Evolutionary conservation across 1,140 invertebrate genomes (phyloP), one percentile per base, ranked within the genome.

Genomic region (Gryon sp.): DNA sequence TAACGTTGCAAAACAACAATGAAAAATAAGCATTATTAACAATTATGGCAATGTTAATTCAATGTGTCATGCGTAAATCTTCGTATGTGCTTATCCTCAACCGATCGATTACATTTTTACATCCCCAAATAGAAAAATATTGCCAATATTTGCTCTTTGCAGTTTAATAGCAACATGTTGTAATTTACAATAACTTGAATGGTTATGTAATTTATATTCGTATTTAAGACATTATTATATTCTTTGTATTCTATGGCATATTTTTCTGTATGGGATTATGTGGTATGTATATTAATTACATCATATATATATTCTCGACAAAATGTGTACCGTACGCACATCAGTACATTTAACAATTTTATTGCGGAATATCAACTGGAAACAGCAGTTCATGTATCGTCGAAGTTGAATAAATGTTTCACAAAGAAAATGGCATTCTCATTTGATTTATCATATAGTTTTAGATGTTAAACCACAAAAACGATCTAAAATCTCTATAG

Each of bases 351-450:
- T 66, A 72, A 72, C 28, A 77, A 65, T 43, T 34, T 52, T 69
- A 68, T 41, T 38, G 69, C 75, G 78, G 69, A 78, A 24, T 59
- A 70, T 22, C 63, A 63, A 70, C 59, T 46, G 38, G 16, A 53
- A 81, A 70, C 38, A 69, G 30, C 68, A 72, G 18, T 76, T 76
- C 63, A 76, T 81, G 74, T 78, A 83, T 82, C 70, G 72, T 87
- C 81, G 78, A 82, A 83, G 52, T 84, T 83, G 63, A 87, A 87
- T 86, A 87, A 87, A 87, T 87, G 83, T 85, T 87, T 87, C 80
- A 81, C 80, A 83, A 72, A 59, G 82, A n/a, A n/a, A n/a, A n/a
- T n/a, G n/a, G n/a, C n/a, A 59, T 18, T 11, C 14, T 28, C 5
- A 18, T 32, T 18, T 40, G 2, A 18, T 16, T 40, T 2, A 5